A percentile compares a stretch with the other conserved stretches of the same genome.
Conservation (phyloP, 1,140 invertebrate species). For the Brachionus paranguensis region DNA sequence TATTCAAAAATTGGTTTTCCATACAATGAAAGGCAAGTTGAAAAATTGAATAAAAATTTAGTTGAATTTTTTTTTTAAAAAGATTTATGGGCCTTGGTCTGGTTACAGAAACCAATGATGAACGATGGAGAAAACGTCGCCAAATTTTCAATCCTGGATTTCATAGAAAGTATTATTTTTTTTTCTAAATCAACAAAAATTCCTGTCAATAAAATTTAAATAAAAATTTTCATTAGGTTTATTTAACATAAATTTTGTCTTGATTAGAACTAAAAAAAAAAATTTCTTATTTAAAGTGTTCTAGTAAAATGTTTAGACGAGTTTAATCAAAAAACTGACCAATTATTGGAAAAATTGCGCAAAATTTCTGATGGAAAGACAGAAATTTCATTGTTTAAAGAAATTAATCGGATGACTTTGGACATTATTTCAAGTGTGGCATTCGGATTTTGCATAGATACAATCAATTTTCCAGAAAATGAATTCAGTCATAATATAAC, state of each 20-base stretch:
- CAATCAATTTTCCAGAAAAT: slow-evolving; percentile 10
- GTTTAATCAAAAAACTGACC: slow-evolving; percentile 2
- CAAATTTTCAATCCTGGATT: slow-evolving; percentile 19
- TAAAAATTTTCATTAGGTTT: too few species aligned
- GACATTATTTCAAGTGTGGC: slow-evolving; percentile 32
- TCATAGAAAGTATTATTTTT: neutral
- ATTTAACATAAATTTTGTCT: too few species aligned
- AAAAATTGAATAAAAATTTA: neutral
- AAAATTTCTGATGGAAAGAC: neutral
- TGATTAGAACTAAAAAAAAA: too few species aligned
- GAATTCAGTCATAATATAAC: neutral
- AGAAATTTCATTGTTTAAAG: slow-evolving; percentile 1
- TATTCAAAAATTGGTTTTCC: slow-evolving; percentile 1
- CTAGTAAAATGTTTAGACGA: neutral
- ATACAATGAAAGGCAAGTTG: neutral
- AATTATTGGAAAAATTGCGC: neutral
- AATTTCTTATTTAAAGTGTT: neutral
- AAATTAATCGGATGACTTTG: slow-evolving; percentile 32
- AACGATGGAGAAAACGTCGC: neutral
- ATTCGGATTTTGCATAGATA: slow-evolving; percentile 18
- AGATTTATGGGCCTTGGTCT: slow-evolving; percentile 23
- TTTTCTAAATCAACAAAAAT: neutral
- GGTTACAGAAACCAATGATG: neutral
- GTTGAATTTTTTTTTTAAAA: neutral
- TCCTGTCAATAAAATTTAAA: too few species aligned